Evolutionary conservation across 2,113 vertebrate genomes (phyloP), one percentile per base, ranked within the genome.

Genomic region (Aegotheles bennettii): DNA sequence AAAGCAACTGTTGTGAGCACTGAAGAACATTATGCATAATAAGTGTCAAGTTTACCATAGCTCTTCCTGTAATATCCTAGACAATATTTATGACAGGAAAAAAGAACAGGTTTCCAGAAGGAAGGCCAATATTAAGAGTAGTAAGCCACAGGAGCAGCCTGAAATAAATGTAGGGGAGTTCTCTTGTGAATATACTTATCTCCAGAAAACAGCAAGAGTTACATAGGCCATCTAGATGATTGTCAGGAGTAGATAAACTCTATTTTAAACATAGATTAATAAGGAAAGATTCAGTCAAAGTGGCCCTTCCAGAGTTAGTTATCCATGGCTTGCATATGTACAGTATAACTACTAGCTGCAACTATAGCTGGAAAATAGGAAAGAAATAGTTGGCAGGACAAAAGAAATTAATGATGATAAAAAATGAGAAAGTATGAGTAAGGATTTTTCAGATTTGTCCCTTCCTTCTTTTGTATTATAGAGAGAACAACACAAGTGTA

Each of bases 271-370:
- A 24, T 3, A 35, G 6, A 2, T 61, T 16, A 43, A 14, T 36
- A 31, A n/a, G 17, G 13, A 47, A 16, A 84, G 3, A 33, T 10
- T 38, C 3, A 17, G 16, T 45, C 75, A 82, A 60, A 73, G 6
- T 10, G 61, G 10, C 10, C 8, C 2, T 53, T 64, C 31, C 19
- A 50, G 7, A 23, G 15, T 42, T 53, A 65, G 6, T 26, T 64
- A 15, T 13, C 29, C 57, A 4, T 7, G 38, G 7, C 28, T 64
- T 78, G 35, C 31, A 70, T 11, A 24, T 0, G 0, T 3, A 36
- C 4, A 16, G 10, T 15, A 13, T 42, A 53, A 47, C 56, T 63
- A 36, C 11, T 29, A 19, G 12, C 24, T 51, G 17, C 38, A 88
- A 24, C 10, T 51, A 16, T 18, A 36, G 16, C 24, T 67, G 47